These are phyloP conservation scores for Coremacera marginata DNA, from an alignment of 2,888 invertebrate species.

Conservation along the genomic window DNA sequence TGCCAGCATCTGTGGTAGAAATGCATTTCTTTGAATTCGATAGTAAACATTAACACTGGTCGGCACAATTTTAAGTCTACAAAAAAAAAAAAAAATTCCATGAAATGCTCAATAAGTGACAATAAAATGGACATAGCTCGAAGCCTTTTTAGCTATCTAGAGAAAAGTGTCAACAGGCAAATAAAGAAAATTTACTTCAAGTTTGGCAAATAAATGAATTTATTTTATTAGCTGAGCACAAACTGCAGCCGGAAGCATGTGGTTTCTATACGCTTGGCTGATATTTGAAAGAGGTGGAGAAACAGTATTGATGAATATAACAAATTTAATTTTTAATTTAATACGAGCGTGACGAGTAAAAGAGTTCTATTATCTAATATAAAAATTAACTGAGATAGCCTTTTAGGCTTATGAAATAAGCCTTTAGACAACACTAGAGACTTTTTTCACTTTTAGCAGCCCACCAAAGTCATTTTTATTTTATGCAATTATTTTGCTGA, in stretches of 20 bases:
- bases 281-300: not conserved
- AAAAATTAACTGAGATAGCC: not conserved
- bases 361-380: not conserved
- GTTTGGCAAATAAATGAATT: constrained; percentile 15
- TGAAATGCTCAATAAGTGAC: not conserved
- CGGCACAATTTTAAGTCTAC: not conserved
- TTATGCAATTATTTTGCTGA: too few relatives aligned
- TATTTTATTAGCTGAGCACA: constrained; percentile 3
- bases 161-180: not conserved
- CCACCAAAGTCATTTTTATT: too few relatives aligned
- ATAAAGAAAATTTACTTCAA: constrained; percentile 3
- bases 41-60: not conserved
- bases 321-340: not conserved
- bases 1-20: too few relatives aligned
- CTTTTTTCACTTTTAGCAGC: too few relatives aligned
- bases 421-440: too few relatives aligned
- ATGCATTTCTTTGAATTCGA: not conserved
- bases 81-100: not conserved
- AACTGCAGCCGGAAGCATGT: constrained; percentile 8
- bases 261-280: not conserved
- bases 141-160: not conserved
- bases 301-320: not conserved
- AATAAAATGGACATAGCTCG: constrained; percentile 6
- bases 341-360: not conserved
- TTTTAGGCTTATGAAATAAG: too few relatives aligned